Base-by-base conservation (phyloP, 2,113 vertebrate species). In the Chitala chitala region DNA sequence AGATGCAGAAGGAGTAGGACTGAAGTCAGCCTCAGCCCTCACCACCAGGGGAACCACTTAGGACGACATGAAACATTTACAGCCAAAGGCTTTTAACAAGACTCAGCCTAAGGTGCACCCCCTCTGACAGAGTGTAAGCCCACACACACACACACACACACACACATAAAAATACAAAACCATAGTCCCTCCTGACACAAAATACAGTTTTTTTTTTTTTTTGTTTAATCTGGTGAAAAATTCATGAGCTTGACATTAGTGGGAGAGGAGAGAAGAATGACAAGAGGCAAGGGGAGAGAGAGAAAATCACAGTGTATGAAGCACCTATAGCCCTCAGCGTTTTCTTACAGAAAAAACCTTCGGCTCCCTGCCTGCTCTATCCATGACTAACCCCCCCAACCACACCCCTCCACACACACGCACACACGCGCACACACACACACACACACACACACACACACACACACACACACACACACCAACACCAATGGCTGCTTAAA, bases 41-140 rank as follows among this genome's bases (percentile, higher is more conserved):
- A 2, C 33, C 38, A 50, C 38, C 59, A 50, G 46, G 59, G 33
- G 5, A 50, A 42, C 42, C 38, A 33, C 65, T 69, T 58, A 64
- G 69, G 55, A 36, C 31, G 20, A 33, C 42, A 75, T 75, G 66
- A 70, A 75, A 75, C 20, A 70, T 69, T 61, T 70, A 75, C 66
- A 61, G 55, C 74, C 66, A 58, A 69, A 75, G 42, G 74, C 74
- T 75, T 75, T 75, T 70, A 70, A 59, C 74, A 51, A 61, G 22
- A 54, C 5, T 31, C 17, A 61, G 71, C 56, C 40, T 10, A 44
- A 26, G 20, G 48, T 51, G 48, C 48, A 51, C 8, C 31, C 61
- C 22, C 61, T 65, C 61, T 33, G n/a, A n/a, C n/a, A n/a, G n/a
- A n/a, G n/a, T n/a, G n/a, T 26, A 59, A 26, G 22, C 22, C n/a